phyloP scores from a whole-genome alignment of 2,113 vertebrate genomes.

The Semnopithecus entellus region DNA sequence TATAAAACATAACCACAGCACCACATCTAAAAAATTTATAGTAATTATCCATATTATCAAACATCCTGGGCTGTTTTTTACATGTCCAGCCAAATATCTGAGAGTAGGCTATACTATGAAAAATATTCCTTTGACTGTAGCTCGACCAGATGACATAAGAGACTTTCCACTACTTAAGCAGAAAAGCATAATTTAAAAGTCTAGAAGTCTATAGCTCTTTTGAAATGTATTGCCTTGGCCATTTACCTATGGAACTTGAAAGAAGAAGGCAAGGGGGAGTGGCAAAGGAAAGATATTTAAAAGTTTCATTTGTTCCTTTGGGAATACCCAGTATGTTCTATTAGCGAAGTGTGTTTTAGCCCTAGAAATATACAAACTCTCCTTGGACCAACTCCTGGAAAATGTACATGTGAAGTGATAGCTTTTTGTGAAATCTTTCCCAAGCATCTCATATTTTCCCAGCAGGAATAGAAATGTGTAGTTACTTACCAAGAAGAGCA shows the following conservation, averaged over 20 bases:
- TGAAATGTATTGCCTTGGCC: background rate
- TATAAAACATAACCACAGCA: background rate
- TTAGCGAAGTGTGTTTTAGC: slow-evolving; percentile 57
- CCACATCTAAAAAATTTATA: background rate
- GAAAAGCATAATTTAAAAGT: background rate
- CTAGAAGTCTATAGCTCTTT: background rate
- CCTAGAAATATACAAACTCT: slow-evolving; percentile 51
- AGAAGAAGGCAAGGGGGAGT: background rate
- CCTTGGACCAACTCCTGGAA: slow-evolving; percentile 78
- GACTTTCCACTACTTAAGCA: background rate
- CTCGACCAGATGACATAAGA: background rate
- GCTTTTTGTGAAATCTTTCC: slow-evolving; percentile 37
- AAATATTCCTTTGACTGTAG: background rate
- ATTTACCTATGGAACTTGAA: background rate
- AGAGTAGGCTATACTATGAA: background rate
- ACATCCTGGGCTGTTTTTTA: background rate
- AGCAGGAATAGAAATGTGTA: slow-evolving; percentile 69
- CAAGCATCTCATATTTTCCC: slow-evolving; percentile 74
- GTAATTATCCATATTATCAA: background rate
- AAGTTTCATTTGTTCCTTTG: slow-evolving; percentile 21
- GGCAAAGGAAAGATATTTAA: slow-evolving; percentile 22
- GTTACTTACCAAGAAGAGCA: slow-evolving; percentile 66
- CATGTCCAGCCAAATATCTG: background rate
- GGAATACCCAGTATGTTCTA: background rate
- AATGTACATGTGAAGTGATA: slow-evolving; percentile 72